Base-by-base conservation (phyloP, 1,140 invertebrate species). In the Pseudomyrmex concolor region DNA sequence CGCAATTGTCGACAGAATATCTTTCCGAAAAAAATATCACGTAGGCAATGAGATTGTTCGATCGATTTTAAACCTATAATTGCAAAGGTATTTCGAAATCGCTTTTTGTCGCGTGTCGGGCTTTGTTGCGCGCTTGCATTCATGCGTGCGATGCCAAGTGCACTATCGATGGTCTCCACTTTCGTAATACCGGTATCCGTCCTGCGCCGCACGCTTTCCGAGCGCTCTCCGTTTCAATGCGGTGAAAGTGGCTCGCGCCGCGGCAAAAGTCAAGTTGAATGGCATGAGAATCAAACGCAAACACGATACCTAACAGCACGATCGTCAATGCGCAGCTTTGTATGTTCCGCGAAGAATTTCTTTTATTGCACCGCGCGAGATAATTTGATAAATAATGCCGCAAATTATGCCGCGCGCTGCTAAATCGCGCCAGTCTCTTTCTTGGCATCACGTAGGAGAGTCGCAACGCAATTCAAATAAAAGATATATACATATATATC, bases 211-310 rank as follows among this genome's bases (percentile, higher is more conserved):
- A 43, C 68, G 13, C 73, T 80, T 73, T 50, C 54, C 74, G 71
- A 74, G 67, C 73, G 62, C 62, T 71, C 83, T 81, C 68, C 34
- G 68, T 73, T 80, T 81, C 70, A 82, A 51, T 67, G 43, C 62
- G 83, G 91, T 92, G 91, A 92, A 93, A 93, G 91, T 92, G 34
- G 83, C 85, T 74, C 83, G 83, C 59, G 80, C 3, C 78, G 71
- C 83, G 63, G 87, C 88, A 92, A 93, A 91, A 93, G 91, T 93
- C 91, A 93, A 93, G 92, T 92, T 92, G 91, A 93, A 93, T 92
- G 89, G 89, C 91, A 92, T 92, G 91, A 86, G 92, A 92, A 92
- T 90, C 55, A 67, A 59, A 59, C 84, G 81, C 67, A 66, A 51
- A 68, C 54, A 57, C 19, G 62, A 22, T 78, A 48, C n/a, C 80